These are phyloP conservation scores for Ectemnius lituratus DNA, from an alignment of 2,888 invertebrate genomes.

Conservation along the genomic window DNA sequence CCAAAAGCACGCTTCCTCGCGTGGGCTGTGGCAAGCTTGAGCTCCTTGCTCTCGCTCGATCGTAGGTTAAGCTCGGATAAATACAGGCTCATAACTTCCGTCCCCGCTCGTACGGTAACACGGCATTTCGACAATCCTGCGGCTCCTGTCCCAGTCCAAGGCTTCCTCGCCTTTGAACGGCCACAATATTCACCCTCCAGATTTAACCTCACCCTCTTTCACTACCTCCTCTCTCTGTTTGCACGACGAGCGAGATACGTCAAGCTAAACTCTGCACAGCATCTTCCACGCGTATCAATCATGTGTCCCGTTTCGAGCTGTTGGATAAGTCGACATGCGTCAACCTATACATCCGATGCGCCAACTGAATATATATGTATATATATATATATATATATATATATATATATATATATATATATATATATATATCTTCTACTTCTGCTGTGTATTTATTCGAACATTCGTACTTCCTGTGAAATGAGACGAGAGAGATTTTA, in stretches of 20 bases:
- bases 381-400: too few species aligned
- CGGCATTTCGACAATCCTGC: neutral
- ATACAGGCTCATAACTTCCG: constrained; percentile 59
- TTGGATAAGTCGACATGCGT: neutral
- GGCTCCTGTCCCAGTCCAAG: constrained; percentile 11
- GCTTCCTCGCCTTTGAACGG: neutral
- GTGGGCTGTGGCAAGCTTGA: constrained; percentile 14
- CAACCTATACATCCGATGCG: neutral
- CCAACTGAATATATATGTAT: too few species aligned
- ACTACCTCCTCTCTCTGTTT: too few species aligned
- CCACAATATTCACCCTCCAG: constrained; percentile 1
- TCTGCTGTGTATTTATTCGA: too few species aligned
- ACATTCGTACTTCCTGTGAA: too few species aligned
- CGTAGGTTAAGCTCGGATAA: constrained; percentile 68
- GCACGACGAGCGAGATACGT: too few species aligned
- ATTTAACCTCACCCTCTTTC: neutral
- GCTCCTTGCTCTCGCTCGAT: constrained; percentile 41
- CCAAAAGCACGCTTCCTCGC: neutral
- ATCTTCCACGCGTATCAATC: neutral
- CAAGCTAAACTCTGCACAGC: too few species aligned
- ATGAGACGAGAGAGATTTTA: too few species aligned
- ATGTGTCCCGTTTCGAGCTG: neutral
- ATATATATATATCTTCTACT: too few species aligned
- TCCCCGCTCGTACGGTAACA: neutral
- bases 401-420: too few species aligned